phyloP scores from a whole-genome alignment of 2,888 invertebrate genomes.

The Phalera bucephala region DNA sequence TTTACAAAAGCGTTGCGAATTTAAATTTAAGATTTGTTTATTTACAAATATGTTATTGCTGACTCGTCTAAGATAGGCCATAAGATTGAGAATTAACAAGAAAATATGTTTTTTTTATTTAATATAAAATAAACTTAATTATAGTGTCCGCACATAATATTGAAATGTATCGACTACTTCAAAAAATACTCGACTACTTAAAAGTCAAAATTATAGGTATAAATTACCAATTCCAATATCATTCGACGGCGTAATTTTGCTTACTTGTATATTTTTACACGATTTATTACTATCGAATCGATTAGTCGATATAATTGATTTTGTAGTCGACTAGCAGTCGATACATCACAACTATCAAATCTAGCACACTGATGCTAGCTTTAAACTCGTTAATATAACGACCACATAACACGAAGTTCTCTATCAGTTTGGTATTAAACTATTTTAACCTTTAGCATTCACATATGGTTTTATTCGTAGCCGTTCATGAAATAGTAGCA shows the following conservation, averaged over 20 bases:
- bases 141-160: neutral
- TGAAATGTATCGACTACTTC: neutral
- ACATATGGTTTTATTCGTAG: too few species aligned
- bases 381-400: neutral
- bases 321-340: neutral
- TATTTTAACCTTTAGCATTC: neutral
- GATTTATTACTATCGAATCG: too few species aligned
- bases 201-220: too few species aligned
- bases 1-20: slow-evolving; percentile 27
- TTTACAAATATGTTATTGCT: slow-evolving; percentile 53
- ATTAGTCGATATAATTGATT: neutral
- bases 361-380: neutral
- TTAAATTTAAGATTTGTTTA: slow-evolving; percentile 33
- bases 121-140: slow-evolving; percentile 18
- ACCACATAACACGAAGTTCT: neutral
- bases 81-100: slow-evolving; percentile 28
- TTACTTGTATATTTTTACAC: too few species aligned
- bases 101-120: slow-evolving; percentile 11
- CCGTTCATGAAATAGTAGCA: too few species aligned
- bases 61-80: slow-evolving; percentile 47
- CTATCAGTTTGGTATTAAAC: neutral
- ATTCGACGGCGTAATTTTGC: too few species aligned
- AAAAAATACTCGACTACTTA: too few species aligned
- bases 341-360: neutral
- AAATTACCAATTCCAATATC: too few species aligned